Conservation (phyloP, 2,888 invertebrate species). For the Prosopocoilus inquinatus region DNA sequence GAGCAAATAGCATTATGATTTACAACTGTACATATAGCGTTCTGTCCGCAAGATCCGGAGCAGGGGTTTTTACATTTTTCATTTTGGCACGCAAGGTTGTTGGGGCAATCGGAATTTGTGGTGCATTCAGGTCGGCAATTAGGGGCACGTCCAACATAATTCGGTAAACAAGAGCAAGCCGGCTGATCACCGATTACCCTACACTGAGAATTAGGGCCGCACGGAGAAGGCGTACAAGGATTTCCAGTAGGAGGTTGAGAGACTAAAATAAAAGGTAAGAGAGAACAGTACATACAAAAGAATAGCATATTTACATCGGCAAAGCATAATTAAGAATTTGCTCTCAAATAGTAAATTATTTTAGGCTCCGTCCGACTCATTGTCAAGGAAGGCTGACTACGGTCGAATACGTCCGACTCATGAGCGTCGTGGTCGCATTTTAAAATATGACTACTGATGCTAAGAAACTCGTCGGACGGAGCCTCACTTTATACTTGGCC, state of each 20-base stretch:
- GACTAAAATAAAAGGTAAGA: constrained; percentile 42
- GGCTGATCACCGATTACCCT: constrained; percentile 76
- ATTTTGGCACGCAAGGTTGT: constrained; percentile 76
- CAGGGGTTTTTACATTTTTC: constrained; percentile 84
- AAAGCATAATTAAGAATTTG: constrained; percentile 9
- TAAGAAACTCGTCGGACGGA: background rate
- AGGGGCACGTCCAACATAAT: constrained; percentile 81
- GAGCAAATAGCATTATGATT: constrained; percentile 80
- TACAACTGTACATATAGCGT: constrained; percentile 79
- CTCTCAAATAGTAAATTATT: background rate
- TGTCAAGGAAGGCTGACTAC: too few species aligned
- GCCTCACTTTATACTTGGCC: background rate
- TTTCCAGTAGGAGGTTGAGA: constrained; percentile 53
- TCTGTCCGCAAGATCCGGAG: constrained; percentile 72
- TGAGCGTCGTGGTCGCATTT: too few species aligned
- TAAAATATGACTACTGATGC: constrained; percentile 1
- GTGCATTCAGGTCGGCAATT: constrained; percentile 84
- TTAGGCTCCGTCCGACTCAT: too few species aligned
- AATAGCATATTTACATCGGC: constrained; percentile 16
- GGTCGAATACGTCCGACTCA: too few species aligned
- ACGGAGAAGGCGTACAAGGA: constrained; percentile 79
- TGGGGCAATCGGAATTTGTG: constrained; percentile 77
- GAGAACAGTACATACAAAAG: constrained; percentile 18
- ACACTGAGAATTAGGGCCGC: constrained; percentile 81
- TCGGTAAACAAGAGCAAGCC: constrained; percentile 79